These are phyloP conservation scores for Erebia aethiops DNA, from an alignment of 2,888 invertebrate species.

Conservation along the genomic window DNA sequence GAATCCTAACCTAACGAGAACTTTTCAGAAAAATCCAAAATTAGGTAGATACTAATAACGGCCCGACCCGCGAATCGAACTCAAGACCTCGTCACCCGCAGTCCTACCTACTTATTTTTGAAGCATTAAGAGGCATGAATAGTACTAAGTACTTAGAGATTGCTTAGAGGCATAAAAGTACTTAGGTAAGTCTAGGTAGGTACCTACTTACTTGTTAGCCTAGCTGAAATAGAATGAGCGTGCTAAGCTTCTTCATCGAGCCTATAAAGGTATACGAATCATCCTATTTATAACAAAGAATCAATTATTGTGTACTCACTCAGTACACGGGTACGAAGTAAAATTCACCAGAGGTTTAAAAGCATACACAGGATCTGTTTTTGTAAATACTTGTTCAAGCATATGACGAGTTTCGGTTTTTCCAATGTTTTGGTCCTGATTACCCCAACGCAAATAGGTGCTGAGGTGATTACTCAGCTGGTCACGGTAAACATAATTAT, in stretches of 20 bases:
- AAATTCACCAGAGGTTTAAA: conserved; percentile 76
- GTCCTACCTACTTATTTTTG: no score
- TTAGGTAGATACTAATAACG: no score
- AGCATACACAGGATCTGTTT: conserved; percentile 68
- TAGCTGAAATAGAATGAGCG: no score
- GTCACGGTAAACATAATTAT: conserved; percentile 77
- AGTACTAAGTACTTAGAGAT: neutral
- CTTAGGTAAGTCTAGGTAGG: no score
- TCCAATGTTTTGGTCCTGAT: conserved; percentile 61
- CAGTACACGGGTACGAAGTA: conserved; percentile 76
- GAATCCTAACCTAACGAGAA: no score
- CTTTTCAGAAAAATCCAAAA: no score
- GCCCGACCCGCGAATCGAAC: no score
- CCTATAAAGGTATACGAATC: neutral
- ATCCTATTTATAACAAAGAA: neutral
- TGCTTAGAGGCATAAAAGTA: no score
- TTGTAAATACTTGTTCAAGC: conserved; percentile 71
- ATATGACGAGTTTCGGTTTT: conserved; percentile 75
- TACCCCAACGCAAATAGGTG: conserved; percentile 74
- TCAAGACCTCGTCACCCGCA: no score
- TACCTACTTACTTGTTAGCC: no score
- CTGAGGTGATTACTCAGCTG: conserved; percentile 72
- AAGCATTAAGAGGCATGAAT: no score
- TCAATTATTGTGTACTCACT: conserved; percentile 56
- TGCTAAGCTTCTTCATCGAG: neutral